These are phyloP conservation scores for Atta cephalotes DNA, from an alignment of 1,140 invertebrate species.

Conservation along the genomic window DNA sequence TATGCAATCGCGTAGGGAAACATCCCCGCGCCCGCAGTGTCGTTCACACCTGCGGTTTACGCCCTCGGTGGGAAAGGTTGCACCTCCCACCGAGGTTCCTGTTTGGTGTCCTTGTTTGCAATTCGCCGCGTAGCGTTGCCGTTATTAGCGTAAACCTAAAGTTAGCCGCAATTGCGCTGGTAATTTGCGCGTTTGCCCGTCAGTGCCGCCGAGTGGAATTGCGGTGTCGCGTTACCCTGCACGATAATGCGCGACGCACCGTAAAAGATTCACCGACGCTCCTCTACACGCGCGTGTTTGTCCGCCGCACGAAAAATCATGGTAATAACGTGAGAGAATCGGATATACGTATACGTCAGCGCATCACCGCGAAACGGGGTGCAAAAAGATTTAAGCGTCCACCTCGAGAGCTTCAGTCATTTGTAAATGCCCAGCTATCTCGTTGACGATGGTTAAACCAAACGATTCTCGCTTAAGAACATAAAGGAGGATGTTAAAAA, in stretches of 20 bases:
- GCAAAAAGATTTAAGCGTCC: background rate
- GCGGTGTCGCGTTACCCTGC: constrained; percentile 75
- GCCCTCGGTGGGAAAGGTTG: constrained; percentile 83
- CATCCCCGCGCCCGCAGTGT: constrained; percentile 44
- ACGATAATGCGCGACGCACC: constrained; percentile 75
- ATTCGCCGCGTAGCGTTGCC: constrained; percentile 74
- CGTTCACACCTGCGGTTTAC: constrained; percentile 80
- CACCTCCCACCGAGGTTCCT: constrained; percentile 56
- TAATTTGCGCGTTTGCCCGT: constrained; percentile 78
- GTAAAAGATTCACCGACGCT: constrained; percentile 61
- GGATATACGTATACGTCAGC: constrained; percentile 24
- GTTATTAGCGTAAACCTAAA: constrained; percentile 74
- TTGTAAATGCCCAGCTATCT: background rate
- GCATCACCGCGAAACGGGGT: background rate
- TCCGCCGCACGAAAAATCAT: constrained; percentile 15
- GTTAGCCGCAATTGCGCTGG: constrained; percentile 76
- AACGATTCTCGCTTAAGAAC: background rate
- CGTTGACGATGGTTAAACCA: background rate
- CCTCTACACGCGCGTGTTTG: constrained; percentile 3
- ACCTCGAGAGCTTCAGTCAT: background rate
- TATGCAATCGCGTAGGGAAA: constrained; percentile 37
- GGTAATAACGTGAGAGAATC: constrained; percentile 70
- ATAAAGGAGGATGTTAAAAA: background rate
- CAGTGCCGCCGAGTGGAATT: constrained; percentile 74
- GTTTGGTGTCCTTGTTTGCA: constrained; percentile 74